Percentiles rank a stretch among this genome's conserved stretches.
These are phyloP conservation scores for Forbesichthys agassizii DNA, from an alignment of 2,113 vertebrate species.

Conservation along the genomic window DNA sequence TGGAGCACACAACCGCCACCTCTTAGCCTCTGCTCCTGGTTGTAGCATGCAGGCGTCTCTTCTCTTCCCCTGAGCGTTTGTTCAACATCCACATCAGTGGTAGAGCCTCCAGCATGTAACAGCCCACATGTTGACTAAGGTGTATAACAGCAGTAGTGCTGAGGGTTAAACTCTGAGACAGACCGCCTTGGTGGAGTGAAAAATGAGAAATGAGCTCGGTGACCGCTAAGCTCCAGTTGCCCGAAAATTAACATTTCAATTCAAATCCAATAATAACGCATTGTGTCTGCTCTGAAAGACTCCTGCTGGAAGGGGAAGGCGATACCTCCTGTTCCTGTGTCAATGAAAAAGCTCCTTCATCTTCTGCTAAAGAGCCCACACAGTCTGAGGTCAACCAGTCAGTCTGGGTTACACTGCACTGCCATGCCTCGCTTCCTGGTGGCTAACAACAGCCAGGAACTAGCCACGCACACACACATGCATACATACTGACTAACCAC, in stretches of 20 bases:
- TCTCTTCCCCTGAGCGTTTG: conserved; percentile 13
- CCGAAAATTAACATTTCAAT: conserved; percentile 98
- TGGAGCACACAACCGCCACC: conserved; percentile 20
- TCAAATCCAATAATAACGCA: conserved; percentile 96
- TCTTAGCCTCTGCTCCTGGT: background rate
- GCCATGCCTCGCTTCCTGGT: conserved; percentile 73
- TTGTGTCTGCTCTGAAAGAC: conserved; percentile 90
- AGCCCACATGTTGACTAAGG: conserved; percentile 21
- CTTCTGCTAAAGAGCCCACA: conserved; percentile 81
- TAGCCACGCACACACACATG: conserved; percentile 31
- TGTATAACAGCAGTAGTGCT: conserved; percentile 47
- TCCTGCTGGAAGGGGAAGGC: conserved; percentile 84
- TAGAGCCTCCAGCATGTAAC: conserved; percentile 5
- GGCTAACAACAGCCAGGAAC: conserved; percentile 74
- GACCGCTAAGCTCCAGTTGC: conserved; percentile 81
- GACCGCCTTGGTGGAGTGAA: conserved; percentile 79
- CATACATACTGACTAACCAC: background rate
- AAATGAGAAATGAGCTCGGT: conserved; percentile 89
- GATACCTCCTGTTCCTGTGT: conserved; percentile 88
- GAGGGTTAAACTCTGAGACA: conserved; percentile 75
- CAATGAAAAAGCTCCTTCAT: conserved; percentile 95
- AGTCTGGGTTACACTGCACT: conserved; percentile 83
- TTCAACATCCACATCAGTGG: conserved; percentile 7
- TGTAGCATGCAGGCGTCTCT: background rate
- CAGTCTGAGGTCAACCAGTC: conserved; percentile 83